These are phyloP conservation scores for Callospermophilus lateralis DNA, from an alignment of 2,113 vertebrate species.

Conservation along the genomic window DNA sequence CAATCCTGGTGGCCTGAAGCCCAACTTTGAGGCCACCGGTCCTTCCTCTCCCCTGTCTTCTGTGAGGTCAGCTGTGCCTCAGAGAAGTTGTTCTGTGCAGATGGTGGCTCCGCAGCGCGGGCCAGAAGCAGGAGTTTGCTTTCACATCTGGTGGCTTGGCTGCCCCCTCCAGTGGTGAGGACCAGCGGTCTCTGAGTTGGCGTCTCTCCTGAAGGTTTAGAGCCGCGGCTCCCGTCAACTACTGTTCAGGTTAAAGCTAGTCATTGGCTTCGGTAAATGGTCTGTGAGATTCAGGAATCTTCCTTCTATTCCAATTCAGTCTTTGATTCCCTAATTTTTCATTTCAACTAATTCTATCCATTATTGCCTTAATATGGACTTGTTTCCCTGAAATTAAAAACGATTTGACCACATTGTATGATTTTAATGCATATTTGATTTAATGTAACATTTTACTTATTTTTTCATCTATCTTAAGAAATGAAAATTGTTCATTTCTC, in stretches of 20 bases:
- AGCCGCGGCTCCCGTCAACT: neutral
- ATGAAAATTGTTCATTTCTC: neutral
- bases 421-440: neutral
- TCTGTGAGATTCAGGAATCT: neutral
- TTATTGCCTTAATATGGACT: neutral
- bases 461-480: neutral
- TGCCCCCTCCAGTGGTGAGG: too few relatives aligned
- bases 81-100: neutral
- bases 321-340: neutral
- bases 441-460: neutral
- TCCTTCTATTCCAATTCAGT: neutral
- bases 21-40: neutral
- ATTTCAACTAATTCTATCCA: neutral
- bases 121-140: neutral
- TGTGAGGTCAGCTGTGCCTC: neutral
- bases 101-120: neutral
- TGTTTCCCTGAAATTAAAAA: conserved; percentile 34
- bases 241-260: too few relatives aligned
- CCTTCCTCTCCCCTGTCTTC: neutral
- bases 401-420: neutral
- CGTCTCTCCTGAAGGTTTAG: neutral
- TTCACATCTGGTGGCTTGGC: neutral
- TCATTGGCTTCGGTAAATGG: neutral
- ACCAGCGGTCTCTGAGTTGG: accelerated
- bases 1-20: neutral